Evolutionary conservation across 2,113 vertebrate genomes (phyloP).

Genomic region (Scomber colias): DNA sequence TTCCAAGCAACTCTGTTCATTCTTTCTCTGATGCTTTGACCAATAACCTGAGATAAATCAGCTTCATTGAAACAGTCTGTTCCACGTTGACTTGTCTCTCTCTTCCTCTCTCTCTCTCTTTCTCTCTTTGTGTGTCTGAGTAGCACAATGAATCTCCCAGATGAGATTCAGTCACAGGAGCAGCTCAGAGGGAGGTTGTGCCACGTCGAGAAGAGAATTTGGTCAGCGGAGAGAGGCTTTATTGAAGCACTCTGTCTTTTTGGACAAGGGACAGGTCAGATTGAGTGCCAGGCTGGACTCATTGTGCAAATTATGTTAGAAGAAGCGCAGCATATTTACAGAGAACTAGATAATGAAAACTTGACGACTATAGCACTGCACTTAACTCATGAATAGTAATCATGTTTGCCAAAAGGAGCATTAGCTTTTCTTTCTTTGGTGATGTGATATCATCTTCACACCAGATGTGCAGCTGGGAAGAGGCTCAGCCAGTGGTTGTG

Average conservation of each 20-base stretch:
- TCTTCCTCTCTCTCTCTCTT: conserved; percentile 3
- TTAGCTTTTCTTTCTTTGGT: background rate
- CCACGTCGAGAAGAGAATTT: conserved; percentile 59
- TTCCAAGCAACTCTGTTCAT: conserved; percentile 38
- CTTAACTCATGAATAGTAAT: conserved; percentile 20
- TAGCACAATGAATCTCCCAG: conserved; percentile 73
- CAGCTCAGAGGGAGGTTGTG: conserved; percentile 63
- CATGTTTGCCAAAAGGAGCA: conserved; percentile 18
- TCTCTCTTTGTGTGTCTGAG: conserved; percentile 2
- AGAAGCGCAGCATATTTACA: conserved; percentile 33
- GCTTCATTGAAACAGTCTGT: conserved; percentile 58
- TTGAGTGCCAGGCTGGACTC: conserved; percentile 31
- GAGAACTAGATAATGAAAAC: conserved; percentile 18
- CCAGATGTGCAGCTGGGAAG: conserved; percentile 30
- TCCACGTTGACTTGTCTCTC: conserved; percentile 26
- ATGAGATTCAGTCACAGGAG: conserved; percentile 55
- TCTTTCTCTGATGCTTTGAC: conserved; percentile 35
- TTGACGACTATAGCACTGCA: background rate
- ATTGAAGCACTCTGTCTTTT: conserved; percentile 74
- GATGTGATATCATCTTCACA: conserved; percentile 18
- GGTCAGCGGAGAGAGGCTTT: conserved; percentile 56
- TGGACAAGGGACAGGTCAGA: conserved; percentile 59
- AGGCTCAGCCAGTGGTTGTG: background rate
- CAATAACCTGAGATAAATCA: conserved; percentile 66
- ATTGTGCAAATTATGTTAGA: conserved; percentile 7